These are phyloP conservation scores for Rhadina sibilatrix DNA, from an alignment of 2,113 vertebrate genomes.

Conservation along the genomic window DNA sequence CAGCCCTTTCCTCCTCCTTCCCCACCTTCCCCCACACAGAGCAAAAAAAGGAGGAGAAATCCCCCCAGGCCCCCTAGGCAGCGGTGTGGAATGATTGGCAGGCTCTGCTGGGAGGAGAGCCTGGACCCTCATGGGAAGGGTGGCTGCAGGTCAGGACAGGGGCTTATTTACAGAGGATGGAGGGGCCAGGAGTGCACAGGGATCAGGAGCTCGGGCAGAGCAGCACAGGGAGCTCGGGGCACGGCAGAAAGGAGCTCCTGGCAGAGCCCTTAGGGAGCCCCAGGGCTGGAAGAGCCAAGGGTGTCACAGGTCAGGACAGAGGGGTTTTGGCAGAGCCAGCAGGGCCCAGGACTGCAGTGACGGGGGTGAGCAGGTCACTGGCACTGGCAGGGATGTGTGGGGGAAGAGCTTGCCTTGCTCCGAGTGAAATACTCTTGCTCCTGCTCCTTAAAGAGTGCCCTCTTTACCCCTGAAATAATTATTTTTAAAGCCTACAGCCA, in stretches of 20 bases:
- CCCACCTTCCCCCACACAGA: neutral
- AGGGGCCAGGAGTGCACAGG: neutral
- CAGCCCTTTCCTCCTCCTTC: neutral
- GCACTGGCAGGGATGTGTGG: neutral
- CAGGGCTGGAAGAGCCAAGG: neutral
- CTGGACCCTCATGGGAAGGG: neutral
- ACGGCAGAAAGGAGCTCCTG: neutral
- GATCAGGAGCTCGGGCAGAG: neutral
- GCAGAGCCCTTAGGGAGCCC: neutral
- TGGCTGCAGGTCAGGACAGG: neutral
- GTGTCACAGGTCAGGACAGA: neutral
- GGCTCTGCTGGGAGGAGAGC: neutral
- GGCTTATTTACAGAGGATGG: neutral
- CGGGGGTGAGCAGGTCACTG: neutral
- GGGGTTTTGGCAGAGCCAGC: neutral
- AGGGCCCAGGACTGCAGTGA: neutral
- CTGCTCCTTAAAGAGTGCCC: neutral
- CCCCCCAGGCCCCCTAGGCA: neutral
- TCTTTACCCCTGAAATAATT: neutral
- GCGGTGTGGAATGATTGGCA: conserved; percentile 21
- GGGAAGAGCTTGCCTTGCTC: neutral
- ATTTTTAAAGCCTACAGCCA: neutral
- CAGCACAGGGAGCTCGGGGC: neutral
- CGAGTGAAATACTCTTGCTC: neutral
- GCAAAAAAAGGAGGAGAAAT: neutral